A percentile compares a stretch with the other conserved stretches of the same genome.
phyloP scores from a whole-genome alignment of 2,113 vertebrate species.

The Tor tambroides region DNA sequence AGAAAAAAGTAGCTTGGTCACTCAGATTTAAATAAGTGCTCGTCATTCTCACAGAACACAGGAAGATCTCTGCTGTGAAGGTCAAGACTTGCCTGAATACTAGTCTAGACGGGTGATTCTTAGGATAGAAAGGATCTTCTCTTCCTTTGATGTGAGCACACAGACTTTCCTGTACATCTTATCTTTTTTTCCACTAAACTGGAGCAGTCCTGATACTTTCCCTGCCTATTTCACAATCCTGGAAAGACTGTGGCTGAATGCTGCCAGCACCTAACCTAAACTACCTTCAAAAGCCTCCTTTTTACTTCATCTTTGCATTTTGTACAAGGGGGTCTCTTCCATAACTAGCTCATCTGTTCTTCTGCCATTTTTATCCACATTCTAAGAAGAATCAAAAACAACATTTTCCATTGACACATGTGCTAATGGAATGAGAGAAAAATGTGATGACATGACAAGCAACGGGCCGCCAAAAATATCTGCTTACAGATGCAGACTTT shows the following conservation, averaged over 20 bases:
- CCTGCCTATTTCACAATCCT: conserved; percentile 17
- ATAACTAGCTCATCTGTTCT: neutral
- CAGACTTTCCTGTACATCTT: neutral
- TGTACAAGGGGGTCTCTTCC: neutral
- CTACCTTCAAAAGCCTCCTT: neutral
- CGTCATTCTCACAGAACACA: neutral
- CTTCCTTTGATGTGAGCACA: neutral
- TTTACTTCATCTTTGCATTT: neutral
- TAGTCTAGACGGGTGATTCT: neutral
- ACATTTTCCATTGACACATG: neutral
- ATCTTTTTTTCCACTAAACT: neutral
- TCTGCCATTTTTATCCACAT: neutral
- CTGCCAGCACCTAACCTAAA: neutral
- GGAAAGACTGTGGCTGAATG: neutral
- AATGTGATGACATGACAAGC: neutral
- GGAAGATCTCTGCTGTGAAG: neutral
- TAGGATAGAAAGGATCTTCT: conserved; percentile 16
- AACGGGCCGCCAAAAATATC: neutral
- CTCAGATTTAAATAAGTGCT: neutral
- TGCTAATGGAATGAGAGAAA: neutral
- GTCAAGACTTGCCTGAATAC: conserved; percentile 1
- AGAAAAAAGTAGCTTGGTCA: neutral
- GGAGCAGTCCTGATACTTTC: neutral
- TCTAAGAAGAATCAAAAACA: neutral
- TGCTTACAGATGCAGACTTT: neutral